Conservation (phyloP, 2,888 invertebrate genomes). For the Lampropteryx suffumata region DNA sequence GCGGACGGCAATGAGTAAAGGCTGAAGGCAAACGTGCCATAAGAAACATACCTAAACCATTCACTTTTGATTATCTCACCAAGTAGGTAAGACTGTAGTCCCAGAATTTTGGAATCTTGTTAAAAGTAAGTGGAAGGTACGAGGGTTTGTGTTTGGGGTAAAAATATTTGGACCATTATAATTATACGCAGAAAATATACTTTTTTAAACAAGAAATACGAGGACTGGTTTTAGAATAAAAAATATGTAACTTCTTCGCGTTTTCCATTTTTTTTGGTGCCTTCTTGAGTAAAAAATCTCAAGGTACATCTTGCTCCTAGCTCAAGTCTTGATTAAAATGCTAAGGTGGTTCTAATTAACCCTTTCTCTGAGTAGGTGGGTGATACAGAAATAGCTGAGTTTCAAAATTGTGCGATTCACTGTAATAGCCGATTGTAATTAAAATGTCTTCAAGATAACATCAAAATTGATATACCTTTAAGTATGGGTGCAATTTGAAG, state of each 20-base stretch:
- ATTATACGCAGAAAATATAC: slow-evolving; percentile 34
- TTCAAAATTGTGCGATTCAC: slow-evolving; percentile 5
- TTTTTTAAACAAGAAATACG: slow-evolving; percentile 48
- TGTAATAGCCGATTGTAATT: slow-evolving; percentile 7
- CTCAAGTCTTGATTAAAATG: no score
- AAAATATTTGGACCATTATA: slow-evolving; percentile 32
- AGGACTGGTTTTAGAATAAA: slow-evolving; percentile 37
- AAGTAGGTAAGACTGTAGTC: slow-evolving; percentile 1
- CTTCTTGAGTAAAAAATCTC: no score
- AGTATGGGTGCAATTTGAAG: slow-evolving; percentile 22
- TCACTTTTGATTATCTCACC: slow-evolving; percentile 18
- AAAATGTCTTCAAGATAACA: slow-evolving; percentile 26
- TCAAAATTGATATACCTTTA: slow-evolving; percentile 26
- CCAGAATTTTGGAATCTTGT: slow-evolving; percentile 24
- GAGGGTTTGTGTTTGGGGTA: slow-evolving; percentile 24
- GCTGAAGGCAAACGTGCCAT: no score
- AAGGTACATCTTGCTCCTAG: no score
- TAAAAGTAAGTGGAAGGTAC: slow-evolving; percentile 23
- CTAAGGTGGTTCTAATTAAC: no score
- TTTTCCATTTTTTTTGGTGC: slow-evolving; percentile 45
- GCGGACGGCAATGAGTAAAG: no score
- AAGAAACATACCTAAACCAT: background rate
- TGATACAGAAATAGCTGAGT: no score
- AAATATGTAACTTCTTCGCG: slow-evolving; percentile 47
- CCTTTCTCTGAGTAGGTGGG: no score